These are phyloP conservation scores for Characodon lateralis DNA, from an alignment of 2,797 vertebrate genomes.

Conservation along the genomic window DNA sequence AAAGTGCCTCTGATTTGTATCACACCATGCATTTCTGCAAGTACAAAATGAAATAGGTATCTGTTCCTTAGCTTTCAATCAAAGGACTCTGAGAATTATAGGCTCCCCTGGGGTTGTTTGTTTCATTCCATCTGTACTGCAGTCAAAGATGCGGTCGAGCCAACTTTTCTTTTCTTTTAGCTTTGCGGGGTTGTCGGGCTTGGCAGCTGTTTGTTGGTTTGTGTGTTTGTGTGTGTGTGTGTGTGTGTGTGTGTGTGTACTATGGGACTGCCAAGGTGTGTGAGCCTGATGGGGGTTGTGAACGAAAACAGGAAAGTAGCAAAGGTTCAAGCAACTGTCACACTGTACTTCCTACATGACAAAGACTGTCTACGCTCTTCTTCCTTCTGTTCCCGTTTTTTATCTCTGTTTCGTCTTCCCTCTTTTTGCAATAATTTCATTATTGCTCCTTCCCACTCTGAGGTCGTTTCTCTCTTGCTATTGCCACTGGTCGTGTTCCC, in stretches of 20 bases:
- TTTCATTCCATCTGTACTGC: conserved; percentile 63
- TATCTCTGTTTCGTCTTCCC: conserved; percentile 10
- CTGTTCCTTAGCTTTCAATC: conserved; percentile 42
- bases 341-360: conserved; percentile 67
- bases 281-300: conserved; percentile 51
- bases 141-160: conserved; percentile 52
- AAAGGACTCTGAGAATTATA: conserved; percentile 48
- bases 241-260: conserved; percentile 38
- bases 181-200: conserved; percentile 26
- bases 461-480: conserved; percentile 60
- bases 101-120: conserved; percentile 62
- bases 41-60: conserved; percentile 37
- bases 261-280: conserved; percentile 54
- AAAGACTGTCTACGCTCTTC: conserved; percentile 45
- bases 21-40: conserved; percentile 19
- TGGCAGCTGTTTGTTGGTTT: conserved; percentile 48
- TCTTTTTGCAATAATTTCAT: conserved; percentile 5
- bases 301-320: conserved; percentile 38
- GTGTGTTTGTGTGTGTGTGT: background rate
- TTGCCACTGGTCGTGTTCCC: conserved; percentile 30
- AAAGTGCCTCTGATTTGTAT: conserved; percentile 41
- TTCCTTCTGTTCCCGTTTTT: conserved; percentile 20
- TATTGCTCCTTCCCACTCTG: conserved; percentile 20
- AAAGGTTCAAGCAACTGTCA: conserved; percentile 64
- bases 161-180: conserved; percentile 28